Evolutionary conservation across 2,888 invertebrate species (phyloP), one percentile per base, ranked within the genome.

Genomic region (Cephalotes varians): DNA sequence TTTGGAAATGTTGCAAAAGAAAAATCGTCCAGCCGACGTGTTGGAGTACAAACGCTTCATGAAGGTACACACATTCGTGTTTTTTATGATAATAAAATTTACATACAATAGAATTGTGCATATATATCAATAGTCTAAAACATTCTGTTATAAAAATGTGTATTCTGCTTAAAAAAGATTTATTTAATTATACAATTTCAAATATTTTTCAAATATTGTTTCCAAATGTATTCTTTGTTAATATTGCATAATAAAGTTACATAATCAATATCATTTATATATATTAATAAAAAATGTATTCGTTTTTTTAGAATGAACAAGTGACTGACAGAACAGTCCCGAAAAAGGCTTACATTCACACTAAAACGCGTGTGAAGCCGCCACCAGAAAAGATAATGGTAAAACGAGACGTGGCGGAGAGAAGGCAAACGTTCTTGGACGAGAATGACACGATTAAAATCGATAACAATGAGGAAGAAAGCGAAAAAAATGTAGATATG

Each of bases 11-110:
- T 85, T 94, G 51, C 91, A 89, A 10, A 88, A 88, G 83, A 90
- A 90, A 37, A 93, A 93, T 86, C 92, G 92, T 82, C 93, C 93
- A 1, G 93, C 93, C 34, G 93, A 93, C 71, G 88, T 93, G 10
- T 85, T 92, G 21, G 92, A 93, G 67, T 93, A 93, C 82, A 93
- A 93, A 64, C 89, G 91, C 34, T 93, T 93, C 62, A 86, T 93
- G 3, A 93, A 92, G 86, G 93, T 93, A 67, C 90, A 91, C 15
- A 9, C 12, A 28, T 21, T 6, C 86, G 7, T 51, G 15, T 18
- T 28, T 56, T 28, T 51, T 40, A 69, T 9, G 12, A 21, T 21
- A 2, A 34, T 25, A 51, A 37, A 51, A 31, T 69, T 34, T 10
- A 28, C 6, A n/a, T 60, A 34, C 2, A 47, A 34, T 2, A 37